These are phyloP conservation scores for Scaptomyza tumidula DNA, from an alignment of 2,888 invertebrate genomes.

Conservation along the genomic window DNA sequence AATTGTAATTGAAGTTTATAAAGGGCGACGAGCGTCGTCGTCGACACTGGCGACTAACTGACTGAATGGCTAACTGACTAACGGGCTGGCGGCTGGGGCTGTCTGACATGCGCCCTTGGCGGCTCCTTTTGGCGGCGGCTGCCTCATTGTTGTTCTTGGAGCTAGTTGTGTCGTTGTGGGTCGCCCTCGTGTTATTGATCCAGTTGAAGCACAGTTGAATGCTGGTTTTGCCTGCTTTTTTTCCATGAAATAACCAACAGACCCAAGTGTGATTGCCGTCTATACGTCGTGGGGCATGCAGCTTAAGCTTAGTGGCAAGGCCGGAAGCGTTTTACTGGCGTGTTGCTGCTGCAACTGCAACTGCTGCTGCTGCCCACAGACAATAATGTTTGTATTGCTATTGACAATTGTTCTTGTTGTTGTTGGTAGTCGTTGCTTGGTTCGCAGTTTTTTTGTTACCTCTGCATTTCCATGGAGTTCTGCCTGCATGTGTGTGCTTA, in stretches of 20 bases:
- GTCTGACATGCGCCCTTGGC: slow-evolving; percentile 63
- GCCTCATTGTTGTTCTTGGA: slow-evolving; percentile 13
- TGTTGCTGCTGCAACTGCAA: slow-evolving; percentile 37
- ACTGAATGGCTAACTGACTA: slow-evolving; percentile 26
- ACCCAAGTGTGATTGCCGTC: slow-evolving; percentile 9
- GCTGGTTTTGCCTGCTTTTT: slow-evolving; percentile 28
- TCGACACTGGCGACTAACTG: slow-evolving; percentile 43
- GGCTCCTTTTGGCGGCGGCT: slow-evolving; percentile 27
- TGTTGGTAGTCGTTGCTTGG: slow-evolving; percentile 11
- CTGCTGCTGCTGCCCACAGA: slow-evolving; percentile 56
- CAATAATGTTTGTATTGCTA: slow-evolving; percentile 61
- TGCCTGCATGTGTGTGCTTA: background rate
- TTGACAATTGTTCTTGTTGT: slow-evolving; percentile 8
- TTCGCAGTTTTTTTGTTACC: slow-evolving; percentile 35
- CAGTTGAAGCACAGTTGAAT: slow-evolving; percentile 43
- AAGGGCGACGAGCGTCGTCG: slow-evolving; percentile 47
- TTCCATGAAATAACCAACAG: slow-evolving; percentile 48
- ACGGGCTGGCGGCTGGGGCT: slow-evolving; percentile 10
- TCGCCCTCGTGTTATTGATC: slow-evolving; percentile 54
- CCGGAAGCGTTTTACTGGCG: slow-evolving; percentile 60
- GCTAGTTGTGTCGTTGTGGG: background rate
- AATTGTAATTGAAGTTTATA: slow-evolving; percentile 65
- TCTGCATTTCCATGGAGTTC: slow-evolving; percentile 4
- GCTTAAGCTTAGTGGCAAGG: slow-evolving; percentile 25
- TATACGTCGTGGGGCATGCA: background rate